Conservation (phyloP, 2,797 vertebrate genomes). For the Dryobates pubescens region DNA sequence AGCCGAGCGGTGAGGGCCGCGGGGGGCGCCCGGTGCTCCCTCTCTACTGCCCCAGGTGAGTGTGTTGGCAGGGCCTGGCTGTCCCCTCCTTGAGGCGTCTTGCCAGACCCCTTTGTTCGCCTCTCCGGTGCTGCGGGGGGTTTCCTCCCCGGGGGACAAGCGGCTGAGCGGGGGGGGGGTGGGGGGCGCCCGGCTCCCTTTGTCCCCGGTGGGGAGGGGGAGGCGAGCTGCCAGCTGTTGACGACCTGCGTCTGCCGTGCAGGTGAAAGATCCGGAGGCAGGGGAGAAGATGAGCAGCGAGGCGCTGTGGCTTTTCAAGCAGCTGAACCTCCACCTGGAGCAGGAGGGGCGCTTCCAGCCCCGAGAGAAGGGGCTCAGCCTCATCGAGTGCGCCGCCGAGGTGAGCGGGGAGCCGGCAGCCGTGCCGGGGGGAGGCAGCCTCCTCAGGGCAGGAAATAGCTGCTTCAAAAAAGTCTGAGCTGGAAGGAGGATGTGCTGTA, state of each 20-base stretch:
- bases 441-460: not conserved
- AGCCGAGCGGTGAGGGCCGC: not conserved
- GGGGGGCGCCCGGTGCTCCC: not conserved
- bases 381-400: conserved; percentile 88
- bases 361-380: conserved; percentile 87
- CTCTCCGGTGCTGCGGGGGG: not conserved
- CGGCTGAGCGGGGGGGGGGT: not conserved
- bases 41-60: not conserved
- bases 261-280: conserved; percentile 71
- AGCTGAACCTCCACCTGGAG: conserved; percentile 88
- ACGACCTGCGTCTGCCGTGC: not conserved
- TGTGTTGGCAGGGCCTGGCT: not conserved
- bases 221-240: not conserved
- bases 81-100: not conserved
- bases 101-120: not conserved
- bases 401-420: conserved; percentile 67
- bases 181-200: not conserved
- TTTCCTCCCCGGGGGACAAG: not conserved
- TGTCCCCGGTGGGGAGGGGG: not conserved
- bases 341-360: conserved; percentile 90
- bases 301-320: conserved; percentile 88
- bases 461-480: accelerated
- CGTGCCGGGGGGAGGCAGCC: too few species aligned
- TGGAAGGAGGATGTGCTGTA: accelerated
- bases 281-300: conserved; percentile 78